Evolutionary conservation across 2,888 invertebrate genomes (phyloP).

Genomic region (Seira musarum): DNA sequence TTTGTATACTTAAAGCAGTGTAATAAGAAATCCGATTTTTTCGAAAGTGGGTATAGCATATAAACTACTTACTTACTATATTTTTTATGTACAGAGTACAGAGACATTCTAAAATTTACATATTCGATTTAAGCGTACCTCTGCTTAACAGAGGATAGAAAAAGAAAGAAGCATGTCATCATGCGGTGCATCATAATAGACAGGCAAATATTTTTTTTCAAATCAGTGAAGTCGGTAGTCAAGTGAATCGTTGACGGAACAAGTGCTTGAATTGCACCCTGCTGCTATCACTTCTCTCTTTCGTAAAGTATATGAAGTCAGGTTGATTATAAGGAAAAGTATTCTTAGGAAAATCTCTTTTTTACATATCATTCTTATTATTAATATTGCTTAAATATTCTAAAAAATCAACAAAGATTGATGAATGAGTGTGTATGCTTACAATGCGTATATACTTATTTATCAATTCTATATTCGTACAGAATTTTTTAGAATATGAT

Average conservation of each 20-base stretch:
- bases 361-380: neutral
- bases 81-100: no score
- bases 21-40: no score
- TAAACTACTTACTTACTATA: no score
- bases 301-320: conserved; percentile 1
- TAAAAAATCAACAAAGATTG: no score
- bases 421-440: no score
- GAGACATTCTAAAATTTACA: neutral
- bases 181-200: conserved; percentile 13
- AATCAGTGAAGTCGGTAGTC: conserved; percentile 35
- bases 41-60: no score
- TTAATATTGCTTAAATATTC: no score
- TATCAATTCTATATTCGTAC: no score
- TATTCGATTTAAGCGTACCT: neutral
- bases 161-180: conserved; percentile 10
- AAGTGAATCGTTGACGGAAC: conserved; percentile 27
- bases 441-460: no score
- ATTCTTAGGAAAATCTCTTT: neutral
- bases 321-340: neutral
- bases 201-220: conserved; percentile 10
- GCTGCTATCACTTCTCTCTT: conserved; percentile 27
- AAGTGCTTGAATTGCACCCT: conserved; percentile 43
- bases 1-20: no score
- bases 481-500: no score
- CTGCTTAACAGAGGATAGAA: no score